phyloP scores from a whole-genome alignment of 2,888 invertebrate species.

The Drosophila anomelani region DNA sequence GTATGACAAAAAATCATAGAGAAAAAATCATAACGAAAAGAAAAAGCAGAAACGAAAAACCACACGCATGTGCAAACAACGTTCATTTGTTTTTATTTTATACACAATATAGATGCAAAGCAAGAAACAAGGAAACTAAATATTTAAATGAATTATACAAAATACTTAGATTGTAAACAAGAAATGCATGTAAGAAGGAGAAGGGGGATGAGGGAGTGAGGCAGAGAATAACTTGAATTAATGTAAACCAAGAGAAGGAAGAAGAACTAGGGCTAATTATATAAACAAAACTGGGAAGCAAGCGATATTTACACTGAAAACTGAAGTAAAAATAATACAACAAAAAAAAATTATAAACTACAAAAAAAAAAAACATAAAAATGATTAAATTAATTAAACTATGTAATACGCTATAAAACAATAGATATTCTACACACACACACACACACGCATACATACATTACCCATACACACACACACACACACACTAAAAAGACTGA shows the following conservation, averaged over 20 bases:
- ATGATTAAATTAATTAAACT: constrained; percentile 49
- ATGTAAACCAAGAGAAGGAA: constrained; percentile 14
- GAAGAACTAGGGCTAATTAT: constrained; percentile 44
- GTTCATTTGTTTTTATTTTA: constrained; percentile 51
- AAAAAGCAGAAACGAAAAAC: constrained; percentile 10
- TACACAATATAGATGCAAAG: constrained; percentile 39
- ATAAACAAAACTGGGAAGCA: constrained; percentile 57
- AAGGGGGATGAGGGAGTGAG: not conserved
- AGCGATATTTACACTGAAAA: constrained; percentile 58
- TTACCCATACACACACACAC: constrained; percentile 41
- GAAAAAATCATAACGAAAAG: constrained; percentile 19
- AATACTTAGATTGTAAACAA: constrained; percentile 54
- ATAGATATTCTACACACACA: constrained; percentile 78
- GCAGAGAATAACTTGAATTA: constrained; percentile 25
- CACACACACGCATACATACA: constrained; percentile 49
- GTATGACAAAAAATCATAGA: constrained; percentile 40
- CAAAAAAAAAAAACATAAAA: constrained; percentile 21
- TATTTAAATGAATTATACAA: constrained; percentile 74
- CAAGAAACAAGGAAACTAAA: constrained; percentile 57
- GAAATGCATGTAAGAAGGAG: constrained; percentile 38
- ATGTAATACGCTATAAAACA: constrained; percentile 53
- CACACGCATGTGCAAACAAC: constrained; percentile 45
- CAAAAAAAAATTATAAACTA: not conserved
- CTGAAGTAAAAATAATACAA: constrained; percentile 31
- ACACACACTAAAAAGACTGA: constrained; percentile 85